Base-by-base conservation (phyloP, 2,797 vertebrate genomes). In the Trachurus trachurus region DNA sequence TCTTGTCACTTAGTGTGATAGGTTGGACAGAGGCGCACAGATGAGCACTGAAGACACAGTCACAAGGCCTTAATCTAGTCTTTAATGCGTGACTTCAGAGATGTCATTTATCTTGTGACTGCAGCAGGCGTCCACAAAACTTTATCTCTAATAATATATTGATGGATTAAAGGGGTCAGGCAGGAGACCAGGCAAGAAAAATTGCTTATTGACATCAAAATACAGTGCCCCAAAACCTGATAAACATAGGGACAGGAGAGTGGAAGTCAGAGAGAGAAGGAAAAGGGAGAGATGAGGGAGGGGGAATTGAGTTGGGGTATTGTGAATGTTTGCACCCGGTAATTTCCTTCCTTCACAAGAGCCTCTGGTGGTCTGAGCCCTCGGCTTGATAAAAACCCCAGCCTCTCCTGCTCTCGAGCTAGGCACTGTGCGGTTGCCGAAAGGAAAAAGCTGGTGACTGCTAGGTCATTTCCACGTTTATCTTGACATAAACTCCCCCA, bases 81-180 rank as follows among this genome's bases (percentile, higher is more conserved):
- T 99, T 99, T 99, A 99, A 99, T 99, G 98, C 98, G 97, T 98
- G 98, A 99, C 98, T 99, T 99, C 98, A 99, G 98, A 99, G 97
- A 98, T 98, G 97, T 97, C 98, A 99, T 99, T 99, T 99, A 99
- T 99, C 98, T 99, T 99, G 97, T 99, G 98, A 99, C 98, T 99
- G 98, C 98, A 99, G 98, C 97, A 99, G 98, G 98, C 98, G 96
- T 98, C 97, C 97, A 97, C 97, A 97, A 99, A 96, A 99, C 98
- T 99, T 99, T 99, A 99, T 99, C 98, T 99, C 98, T 99, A 99
- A 99, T 99, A 99, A 99, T 99, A 99, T 99, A 99, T 99, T 99
- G 98, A 99, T 99, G 98, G 98, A 99, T 99, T 99, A 99, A 99
- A 99, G 98, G 98, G 98, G 98, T 99, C 98, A 98, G 98, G 97